phyloP scores from a whole-genome alignment of 2,888 invertebrate species.

The Drosophila borealis region DNA sequence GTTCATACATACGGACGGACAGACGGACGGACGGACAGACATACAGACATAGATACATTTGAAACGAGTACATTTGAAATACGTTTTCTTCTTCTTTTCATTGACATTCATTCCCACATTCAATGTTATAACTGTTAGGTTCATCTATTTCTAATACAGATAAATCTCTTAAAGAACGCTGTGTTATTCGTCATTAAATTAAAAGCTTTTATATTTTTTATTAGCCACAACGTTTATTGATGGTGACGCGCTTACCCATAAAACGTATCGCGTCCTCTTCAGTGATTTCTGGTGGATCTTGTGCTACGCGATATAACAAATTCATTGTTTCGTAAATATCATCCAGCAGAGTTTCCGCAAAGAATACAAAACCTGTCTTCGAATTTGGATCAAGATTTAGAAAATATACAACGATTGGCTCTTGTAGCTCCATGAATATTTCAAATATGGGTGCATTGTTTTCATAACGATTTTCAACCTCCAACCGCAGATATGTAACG shows the following conservation, averaged over 20 bases:
- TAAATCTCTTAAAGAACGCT: no score
- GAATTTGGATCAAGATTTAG: conserved; percentile 86
- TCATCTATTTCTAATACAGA: no score
- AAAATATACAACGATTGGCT: conserved; percentile 90
- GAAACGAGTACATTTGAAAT: no score
- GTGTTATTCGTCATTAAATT: no score
- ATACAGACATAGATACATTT: no score
- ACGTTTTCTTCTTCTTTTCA: no score
- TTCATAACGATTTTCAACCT: conserved; percentile 82
- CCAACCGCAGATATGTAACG: conserved; percentile 77
- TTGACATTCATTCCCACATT: no score
- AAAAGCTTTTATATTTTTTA: no score
- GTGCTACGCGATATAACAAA: conserved; percentile 89
- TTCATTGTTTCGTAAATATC: conserved; percentile 92
- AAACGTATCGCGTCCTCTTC: conserved; percentile 46
- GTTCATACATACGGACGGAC: no score
- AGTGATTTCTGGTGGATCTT: conserved; percentile 55
- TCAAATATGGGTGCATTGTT: conserved; percentile 89
- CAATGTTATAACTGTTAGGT: no score
- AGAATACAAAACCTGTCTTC: conserved; percentile 87
- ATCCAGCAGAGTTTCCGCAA: conserved; percentile 89
- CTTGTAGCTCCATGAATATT: conserved; percentile 90
- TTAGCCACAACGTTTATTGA: neutral
- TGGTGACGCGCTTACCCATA: conserved; percentile 48
- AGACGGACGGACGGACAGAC: no score